Percentiles rank a stretch among this genome's conserved stretches.
phyloP scores from a whole-genome alignment of 2,113 vertebrate genomes.

The Scomber scombrus region DNA sequence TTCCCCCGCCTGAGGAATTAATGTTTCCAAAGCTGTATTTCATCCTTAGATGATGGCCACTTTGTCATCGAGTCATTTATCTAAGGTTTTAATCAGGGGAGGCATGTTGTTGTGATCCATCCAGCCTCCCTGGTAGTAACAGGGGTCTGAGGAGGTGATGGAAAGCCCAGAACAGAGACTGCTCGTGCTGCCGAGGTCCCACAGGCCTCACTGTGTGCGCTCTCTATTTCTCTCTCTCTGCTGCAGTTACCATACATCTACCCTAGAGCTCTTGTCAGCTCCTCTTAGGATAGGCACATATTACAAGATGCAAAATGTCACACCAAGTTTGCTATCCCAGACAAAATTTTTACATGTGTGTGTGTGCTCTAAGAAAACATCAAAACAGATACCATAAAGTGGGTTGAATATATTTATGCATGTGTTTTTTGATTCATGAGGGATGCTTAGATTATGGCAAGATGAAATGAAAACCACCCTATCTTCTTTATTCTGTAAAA shows the following conservation, averaged over 20 bases:
- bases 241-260: slow-evolving; percentile 70
- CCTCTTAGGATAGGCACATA: slow-evolving; percentile 73
- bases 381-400: slow-evolving; percentile 31
- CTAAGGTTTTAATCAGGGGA: slow-evolving; percentile 57
- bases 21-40: slow-evolving; percentile 58
- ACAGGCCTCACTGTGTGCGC: slow-evolving; percentile 47
- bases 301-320: slow-evolving; percentile 80
- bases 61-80: slow-evolving; percentile 59
- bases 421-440: slow-evolving; percentile 3
- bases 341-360: slow-evolving; percentile 42
- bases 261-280: slow-evolving; percentile 78
- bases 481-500: not conserved
- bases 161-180: slow-evolving; percentile 64
- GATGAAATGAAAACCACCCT: not conserved
- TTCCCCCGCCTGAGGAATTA: slow-evolving; percentile 18
- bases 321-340: slow-evolving; percentile 64
- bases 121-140: slow-evolving; percentile 49
- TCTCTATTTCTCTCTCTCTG: slow-evolving; percentile 48
- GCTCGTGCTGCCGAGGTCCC: slow-evolving; percentile 52
- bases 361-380: slow-evolving; percentile 43
- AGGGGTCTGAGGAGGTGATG: slow-evolving; percentile 57
- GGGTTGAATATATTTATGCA: not conserved
- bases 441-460: slow-evolving; percentile 13
- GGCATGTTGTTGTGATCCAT: slow-evolving; percentile 65
- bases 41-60: slow-evolving; percentile 18